These are phyloP conservation scores for Mastigias papua DNA, from an alignment of 30 jellyfish, hydroid and myxozoan genomes.

Conservation along the genomic window DNA sequence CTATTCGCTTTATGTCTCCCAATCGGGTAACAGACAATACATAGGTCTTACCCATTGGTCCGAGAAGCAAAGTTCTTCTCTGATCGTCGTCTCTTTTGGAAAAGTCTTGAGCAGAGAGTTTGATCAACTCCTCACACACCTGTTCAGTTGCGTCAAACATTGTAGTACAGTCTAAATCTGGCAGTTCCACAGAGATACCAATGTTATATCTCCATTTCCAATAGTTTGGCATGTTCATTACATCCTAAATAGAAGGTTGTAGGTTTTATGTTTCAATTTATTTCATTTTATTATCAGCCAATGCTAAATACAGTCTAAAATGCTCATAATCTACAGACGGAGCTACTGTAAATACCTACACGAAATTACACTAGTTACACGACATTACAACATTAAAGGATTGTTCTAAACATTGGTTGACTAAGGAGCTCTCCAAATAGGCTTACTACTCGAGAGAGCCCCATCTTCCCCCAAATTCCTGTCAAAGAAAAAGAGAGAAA, in stretches of 20 bases:
- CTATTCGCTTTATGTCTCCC: not conserved
- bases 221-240: not conserved
- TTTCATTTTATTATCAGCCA: too few relatives aligned
- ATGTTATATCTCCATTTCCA: slow-evolving; percentile 60
- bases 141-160: slow-evolving; percentile 17
- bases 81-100: not conserved
- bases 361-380: too few relatives aligned
- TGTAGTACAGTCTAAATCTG: not conserved
- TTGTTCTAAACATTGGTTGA: too few relatives aligned
- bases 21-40: slow-evolving; percentile 22
- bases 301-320: too few relatives aligned
- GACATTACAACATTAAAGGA: too few relatives aligned
- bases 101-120: slow-evolving; percentile 31
- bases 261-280: too few relatives aligned
- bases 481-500: too few relatives aligned
- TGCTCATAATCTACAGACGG: too few relatives aligned
- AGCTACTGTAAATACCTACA: too few relatives aligned
- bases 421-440: too few relatives aligned
- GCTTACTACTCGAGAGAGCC: too few relatives aligned
- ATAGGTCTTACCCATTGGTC: slow-evolving; percentile 14
- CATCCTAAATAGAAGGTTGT: not conserved
- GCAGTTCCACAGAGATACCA: not conserved
- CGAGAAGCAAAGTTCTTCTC: not conserved
- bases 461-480: too few relatives aligned
- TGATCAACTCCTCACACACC: slow-evolving; percentile 39